These are phyloP conservation scores for Drosophila melanica DNA, from an alignment of 1,140 invertebrate genomes.

Conservation along the genomic window DNA sequence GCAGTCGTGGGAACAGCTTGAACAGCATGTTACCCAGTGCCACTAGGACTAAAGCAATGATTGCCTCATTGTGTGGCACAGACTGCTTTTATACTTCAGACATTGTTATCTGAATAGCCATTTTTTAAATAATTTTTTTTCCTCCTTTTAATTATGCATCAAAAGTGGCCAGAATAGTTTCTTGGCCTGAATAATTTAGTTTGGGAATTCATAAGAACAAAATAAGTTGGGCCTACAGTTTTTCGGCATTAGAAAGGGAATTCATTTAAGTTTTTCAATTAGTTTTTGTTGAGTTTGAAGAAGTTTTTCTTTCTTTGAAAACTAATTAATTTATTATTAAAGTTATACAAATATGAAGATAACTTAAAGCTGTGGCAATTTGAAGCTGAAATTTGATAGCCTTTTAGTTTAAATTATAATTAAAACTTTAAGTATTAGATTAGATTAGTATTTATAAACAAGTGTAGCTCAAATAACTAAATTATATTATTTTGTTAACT, in stretches of 20 bases:
- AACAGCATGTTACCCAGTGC: slow-evolving; percentile 39
- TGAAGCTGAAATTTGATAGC: too few species aligned
- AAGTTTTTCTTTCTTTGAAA: not conserved
- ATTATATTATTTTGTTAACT: too few species aligned
- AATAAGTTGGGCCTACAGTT: not conserved
- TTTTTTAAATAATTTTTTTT: slow-evolving; percentile 3
- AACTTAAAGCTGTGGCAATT: not conserved
- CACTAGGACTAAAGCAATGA: not conserved
- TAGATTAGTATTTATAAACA: too few species aligned
- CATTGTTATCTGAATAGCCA: not conserved
- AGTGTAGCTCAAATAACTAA: too few species aligned
- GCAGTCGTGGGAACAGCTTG: slow-evolving; percentile 38
- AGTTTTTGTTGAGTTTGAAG: slow-evolving; percentile 4
- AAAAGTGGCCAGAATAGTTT: slow-evolving; percentile 7
- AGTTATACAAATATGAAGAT: slow-evolving; percentile 1
- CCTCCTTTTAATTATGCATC: slow-evolving; percentile 10
- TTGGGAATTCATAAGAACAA: slow-evolving; percentile 18
- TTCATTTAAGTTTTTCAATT: slow-evolving; percentile 5
- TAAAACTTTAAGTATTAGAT: too few species aligned
- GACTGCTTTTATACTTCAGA: slow-evolving; percentile 23
- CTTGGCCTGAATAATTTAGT: slow-evolving; percentile 35
- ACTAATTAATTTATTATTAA: slow-evolving; percentile 4
- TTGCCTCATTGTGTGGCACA: not conserved
- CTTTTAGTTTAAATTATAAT: too few species aligned
- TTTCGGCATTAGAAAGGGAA: not conserved